Evolutionary conservation across 2,113 vertebrate species (phyloP), one percentile per base, ranked within the genome.

Genomic region (Lepisosteus osseus): DNA sequence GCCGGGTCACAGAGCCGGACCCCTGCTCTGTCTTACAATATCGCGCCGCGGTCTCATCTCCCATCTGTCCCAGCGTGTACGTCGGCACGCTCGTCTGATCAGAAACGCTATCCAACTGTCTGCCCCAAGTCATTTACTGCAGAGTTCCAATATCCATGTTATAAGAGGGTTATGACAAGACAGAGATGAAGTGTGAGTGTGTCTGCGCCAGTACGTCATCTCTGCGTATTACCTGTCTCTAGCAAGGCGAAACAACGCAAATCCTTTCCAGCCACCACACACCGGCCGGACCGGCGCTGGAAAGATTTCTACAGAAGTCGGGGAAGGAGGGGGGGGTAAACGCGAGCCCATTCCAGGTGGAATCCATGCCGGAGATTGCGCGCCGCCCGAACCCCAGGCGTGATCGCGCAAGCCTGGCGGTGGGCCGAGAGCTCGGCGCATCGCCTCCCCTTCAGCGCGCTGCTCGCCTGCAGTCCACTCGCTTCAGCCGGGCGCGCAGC

Each of bases 301-400:
- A 63, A 63, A 63, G 61, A 29, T 88, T 83, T 82, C 70, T 65
- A 17, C 14, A 69, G 5, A 51, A 5, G 47, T 9, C 47, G 5
- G 5, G 5, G 9, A 51, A 51, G 9, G 9, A 51, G 29, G 29
- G 29, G 29, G 13, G 59, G 5, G 59, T 13, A 14, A 61, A 6
- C 59, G 13, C 14, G 59, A 6, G 59, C 85, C 80, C 61, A 77
- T 80, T 88, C 84, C 87, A 66, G 54, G 3, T 43, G 13, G 12
- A 63, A 79, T 91, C 89, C 90, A 86, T 72, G 81, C 89, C 89
- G 78, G 84, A 87, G 89, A 78, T 88, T 90, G 78, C 80, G 67
- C 74, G 56, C 80, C 73, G 78, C 89, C 89, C 86, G 61, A 45
- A 43, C 12, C 57, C 43, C 70, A 55, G 13, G 45, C 87, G 84